These are phyloP conservation scores for Eidolon helvum DNA, from an alignment of 2,113 vertebrate genomes.

Conservation along the genomic window DNA sequence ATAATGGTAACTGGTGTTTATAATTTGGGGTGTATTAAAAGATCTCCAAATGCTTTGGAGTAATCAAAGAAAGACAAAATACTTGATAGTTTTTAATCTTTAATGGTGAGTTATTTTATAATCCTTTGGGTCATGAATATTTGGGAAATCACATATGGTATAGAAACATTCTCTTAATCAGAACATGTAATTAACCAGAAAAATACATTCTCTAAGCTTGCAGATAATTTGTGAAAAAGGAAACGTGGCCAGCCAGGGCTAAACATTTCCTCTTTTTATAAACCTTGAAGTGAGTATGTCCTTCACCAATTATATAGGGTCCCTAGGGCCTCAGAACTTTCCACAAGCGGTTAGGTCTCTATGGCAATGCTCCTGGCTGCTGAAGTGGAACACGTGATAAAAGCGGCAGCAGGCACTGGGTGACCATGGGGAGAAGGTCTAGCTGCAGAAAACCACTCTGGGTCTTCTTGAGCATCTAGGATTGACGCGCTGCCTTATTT, in stretches of 20 bases:
- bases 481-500: not conserved
- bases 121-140: not conserved
- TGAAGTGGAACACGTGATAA: constrained; percentile 33
- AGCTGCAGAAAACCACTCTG: not conserved
- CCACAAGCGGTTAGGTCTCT: constrained; percentile 59
- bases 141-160: not conserved
- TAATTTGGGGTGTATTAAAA: not conserved
- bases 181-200: not conserved
- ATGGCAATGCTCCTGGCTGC: constrained; percentile 52
- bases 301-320: constrained; percentile 29
- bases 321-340: constrained; percentile 66
- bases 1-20: not conserved
- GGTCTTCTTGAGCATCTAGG: not conserved
- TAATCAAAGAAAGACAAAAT: not conserved
- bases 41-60: not conserved
- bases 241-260: not conserved
- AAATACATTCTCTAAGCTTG: not conserved
- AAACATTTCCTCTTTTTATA: constrained; percentile 45
- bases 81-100: not conserved
- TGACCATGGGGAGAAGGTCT: not conserved
- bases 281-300: not conserved
- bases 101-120: not conserved
- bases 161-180: not conserved
- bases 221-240: not conserved
- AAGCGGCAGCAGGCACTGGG: not conserved